Percentiles rank a stretch among this genome's conserved stretches.
Conservation (phyloP, 1,140 invertebrate species). For the Musca vetustissima region DNA sequence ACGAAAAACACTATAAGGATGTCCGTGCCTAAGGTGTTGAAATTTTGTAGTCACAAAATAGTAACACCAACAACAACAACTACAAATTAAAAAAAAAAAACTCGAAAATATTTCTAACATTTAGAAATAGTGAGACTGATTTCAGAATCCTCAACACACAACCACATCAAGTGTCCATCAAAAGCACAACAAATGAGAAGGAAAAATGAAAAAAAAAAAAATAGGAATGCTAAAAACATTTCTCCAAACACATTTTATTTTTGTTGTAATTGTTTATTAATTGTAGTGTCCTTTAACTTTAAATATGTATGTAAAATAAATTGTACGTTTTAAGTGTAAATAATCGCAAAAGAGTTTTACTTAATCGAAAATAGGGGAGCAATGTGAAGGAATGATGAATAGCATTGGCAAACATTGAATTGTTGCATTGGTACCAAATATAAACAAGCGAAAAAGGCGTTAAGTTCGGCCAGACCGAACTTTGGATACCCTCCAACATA, state of each 20-base stretch:
- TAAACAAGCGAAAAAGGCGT: no score
- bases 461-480: no score
- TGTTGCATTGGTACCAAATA: no score
- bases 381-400: no score
- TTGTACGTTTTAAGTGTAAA: not conserved
- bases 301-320: constrained; percentile 15
- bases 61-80: not conserved
- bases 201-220: not conserved
- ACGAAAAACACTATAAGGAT: constrained; percentile 46
- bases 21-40: constrained; percentile 28
- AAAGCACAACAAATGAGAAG: no score
- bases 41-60: not conserved
- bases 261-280: constrained; percentile 14
- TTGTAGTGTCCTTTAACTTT: constrained; percentile 11
- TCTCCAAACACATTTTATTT: not conserved
- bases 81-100: no score
- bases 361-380: no score
- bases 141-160: constrained; percentile 34
- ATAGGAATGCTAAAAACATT: not conserved
- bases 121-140: constrained; percentile 44
- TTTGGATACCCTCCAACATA: no score
- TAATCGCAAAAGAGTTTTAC: not conserved
- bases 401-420: no score
- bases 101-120: constrained; percentile 44
- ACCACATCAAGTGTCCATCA: no score